A percentile compares a stretch with the other conserved stretches of the same genome.
These are phyloP conservation scores for Acronicta psi DNA, from an alignment of 2,888 invertebrate genomes.

Conservation along the genomic window DNA sequence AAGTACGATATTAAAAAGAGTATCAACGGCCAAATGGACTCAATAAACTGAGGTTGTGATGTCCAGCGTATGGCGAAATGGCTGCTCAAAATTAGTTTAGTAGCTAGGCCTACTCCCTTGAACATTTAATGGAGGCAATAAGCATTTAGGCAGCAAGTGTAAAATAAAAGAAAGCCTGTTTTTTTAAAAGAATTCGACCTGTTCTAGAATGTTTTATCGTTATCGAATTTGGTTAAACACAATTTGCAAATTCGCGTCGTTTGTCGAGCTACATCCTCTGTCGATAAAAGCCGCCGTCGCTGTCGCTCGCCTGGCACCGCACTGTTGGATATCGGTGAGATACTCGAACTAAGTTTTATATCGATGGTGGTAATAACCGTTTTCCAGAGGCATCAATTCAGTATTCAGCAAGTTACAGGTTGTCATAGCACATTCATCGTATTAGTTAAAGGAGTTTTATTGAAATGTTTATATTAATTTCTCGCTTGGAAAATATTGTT, in stretches of 20 bases:
- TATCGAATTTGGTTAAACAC: slow-evolving; percentile 77
- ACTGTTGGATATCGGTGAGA: slow-evolving; percentile 52
- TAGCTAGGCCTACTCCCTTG: slow-evolving; percentile 60
- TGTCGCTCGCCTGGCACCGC: slow-evolving; percentile 57
- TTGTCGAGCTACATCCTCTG: slow-evolving; percentile 74
- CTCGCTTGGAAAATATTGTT: no score
- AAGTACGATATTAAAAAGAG: slow-evolving; percentile 86
- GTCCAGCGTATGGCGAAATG: slow-evolving; percentile 77
- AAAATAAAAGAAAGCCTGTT: slow-evolving; percentile 51
- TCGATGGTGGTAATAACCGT: slow-evolving; percentile 50
- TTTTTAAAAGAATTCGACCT: slow-evolving; percentile 34
- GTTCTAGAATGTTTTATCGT: slow-evolving; percentile 63
- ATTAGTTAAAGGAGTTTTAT: no score
- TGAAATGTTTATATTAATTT: no score
- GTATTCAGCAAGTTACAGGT: slow-evolving; percentile 61
- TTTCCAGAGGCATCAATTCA: slow-evolving; percentile 45
- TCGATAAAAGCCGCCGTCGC: slow-evolving; percentile 70
- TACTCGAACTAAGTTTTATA: slow-evolving; percentile 57
- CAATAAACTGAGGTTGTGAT: slow-evolving; percentile 81
- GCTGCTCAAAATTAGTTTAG: slow-evolving; percentile 75
- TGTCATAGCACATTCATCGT: slow-evolving; percentile 38
- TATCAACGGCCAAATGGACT: slow-evolving; percentile 82
- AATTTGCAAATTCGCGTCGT: slow-evolving; percentile 78
- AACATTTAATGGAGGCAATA: slow-evolving; percentile 59
- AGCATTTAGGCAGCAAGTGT: slow-evolving; percentile 54